Base-by-base conservation (phyloP, 2,113 vertebrate genomes). In the Gymnogyps californianus region DNA sequence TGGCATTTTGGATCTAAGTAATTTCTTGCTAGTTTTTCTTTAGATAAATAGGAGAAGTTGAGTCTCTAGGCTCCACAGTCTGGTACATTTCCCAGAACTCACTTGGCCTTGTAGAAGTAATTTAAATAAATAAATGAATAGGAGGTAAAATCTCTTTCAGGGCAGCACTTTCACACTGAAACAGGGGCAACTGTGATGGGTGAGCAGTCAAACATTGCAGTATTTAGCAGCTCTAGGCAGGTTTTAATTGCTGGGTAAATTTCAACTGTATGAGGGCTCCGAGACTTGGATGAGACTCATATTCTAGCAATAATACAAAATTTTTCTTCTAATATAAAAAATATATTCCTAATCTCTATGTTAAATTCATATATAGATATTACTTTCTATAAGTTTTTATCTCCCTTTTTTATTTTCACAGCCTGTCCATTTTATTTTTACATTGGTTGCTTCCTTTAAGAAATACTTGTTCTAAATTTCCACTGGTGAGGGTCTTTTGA, bases 101-200 rank as follows among this genome's bases (percentile, higher is more conserved):
- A 85, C 20, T 72, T 90, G 72, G 38, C 52, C n/a, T 92, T 92
- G 26, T 51, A 94, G 70, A 87, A 76, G 38, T 59, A 72, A 93
- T 85, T 94, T 92, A 88, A 87, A 87, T 85, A 86, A 89, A 74
- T 86, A 85, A 90, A 85, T 85, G 8, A 85, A 90, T 38, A 8
- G 26, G 54, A 90, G 88, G 29, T 79, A 76, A 71, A 87, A 58
- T 51, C 20, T 79, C 26, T 76, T 72, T 2, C 29, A 69, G 75
- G 29, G 42, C 57, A 74, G 20, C 16, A 58, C 5, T 75, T 91
- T 54, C 51, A 51, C 16, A 44, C 9, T 82, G 65, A 66, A 94
- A 78, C 29, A 89, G 19, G 24, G 16, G 7, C 47, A 84, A 46
- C 7, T 51, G 59, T 58, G 34, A 55, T 40, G 76, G 76, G 28